Conservation (phyloP, 2,888 invertebrate genomes). For the Seladonia tumulorum region DNA sequence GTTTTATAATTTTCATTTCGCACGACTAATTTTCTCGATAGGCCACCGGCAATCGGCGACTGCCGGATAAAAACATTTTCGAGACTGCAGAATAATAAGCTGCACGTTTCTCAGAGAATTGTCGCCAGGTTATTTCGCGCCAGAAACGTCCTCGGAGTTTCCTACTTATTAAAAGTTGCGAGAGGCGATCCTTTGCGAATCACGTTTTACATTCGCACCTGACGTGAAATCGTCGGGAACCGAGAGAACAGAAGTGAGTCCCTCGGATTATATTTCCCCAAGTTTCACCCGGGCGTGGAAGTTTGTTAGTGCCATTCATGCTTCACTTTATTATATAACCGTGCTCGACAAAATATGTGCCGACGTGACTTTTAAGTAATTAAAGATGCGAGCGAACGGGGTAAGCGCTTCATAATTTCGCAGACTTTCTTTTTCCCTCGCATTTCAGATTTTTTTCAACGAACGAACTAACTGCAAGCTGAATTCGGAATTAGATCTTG, state of each 20-base stretch:
- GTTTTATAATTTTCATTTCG: not conserved
- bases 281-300: conserved; percentile 49
- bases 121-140: conserved; percentile 48
- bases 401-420: not conserved
- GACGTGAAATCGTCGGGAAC: conserved; percentile 47
- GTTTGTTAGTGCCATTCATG: conserved; percentile 51
- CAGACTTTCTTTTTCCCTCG: not conserved
- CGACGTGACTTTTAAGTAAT: conserved; percentile 25
- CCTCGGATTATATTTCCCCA: conserved; percentile 52
- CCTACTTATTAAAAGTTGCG: conserved; percentile 62
- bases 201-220: conserved; percentile 59
- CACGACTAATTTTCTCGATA: not conserved
- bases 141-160: conserved; percentile 40
- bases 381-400: conserved; percentile 18
- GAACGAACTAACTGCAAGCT: not conserved
- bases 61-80: conserved; percentile 2
- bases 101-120: conserved; percentile 32
- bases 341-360: conserved; percentile 23
- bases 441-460: not conserved
- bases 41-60: not conserved
- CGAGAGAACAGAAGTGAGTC: conserved; percentile 42
- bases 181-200: conserved; percentile 48
- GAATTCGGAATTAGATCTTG: not conserved
- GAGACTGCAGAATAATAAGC: conserved; percentile 26
- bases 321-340: conserved; percentile 39